Evolutionary conservation across 2,888 invertebrate species (phyloP), one percentile per base, ranked within the genome.

Genomic region (Bembecia ichneumoniformis): DNA sequence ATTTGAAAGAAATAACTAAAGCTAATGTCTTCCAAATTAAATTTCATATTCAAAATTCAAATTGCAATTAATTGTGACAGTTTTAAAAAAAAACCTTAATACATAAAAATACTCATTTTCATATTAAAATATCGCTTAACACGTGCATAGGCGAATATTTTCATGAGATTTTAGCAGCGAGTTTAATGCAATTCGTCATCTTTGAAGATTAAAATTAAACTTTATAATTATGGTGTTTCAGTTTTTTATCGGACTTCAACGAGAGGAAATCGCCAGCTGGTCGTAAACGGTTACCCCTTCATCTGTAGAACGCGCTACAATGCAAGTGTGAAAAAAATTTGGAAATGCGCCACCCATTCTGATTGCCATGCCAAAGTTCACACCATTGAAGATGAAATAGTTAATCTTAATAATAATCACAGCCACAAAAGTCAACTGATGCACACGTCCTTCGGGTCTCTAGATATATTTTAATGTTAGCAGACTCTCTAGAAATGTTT

Each of bases 331-430:
- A 81, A 79, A 59, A 81, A 81, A 54, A 79, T 64, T 2, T 74
- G 74, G 74, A 80, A 80, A 51, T 80, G 79, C 46, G 76, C 79
- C 0, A 70, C 75, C 0, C 69, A 71, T 28, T 62, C 73, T 2
- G 75, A 68, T 50, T 81, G 80, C 51, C 74, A 74, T 0, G 80
- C 80, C 16, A 78, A 79, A 54, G 74, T 77, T 0, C 78, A 77
- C 52, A 80, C 80, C 0, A 51, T 79, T 15, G 55, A 74, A 35
- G 72, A 78, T 40, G 63, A 74, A 49, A 74, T 80, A 3, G 58
- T 80, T 43, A 63, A 50, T 14, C 43, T 77, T 3, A 60, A 67
- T 13, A 80, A 80, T 51, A 58, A 64, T 2, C 79, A 80, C 49
- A 40, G 14, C 40, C 40, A 40, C 40, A 28, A 28, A 5, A 28